These are phyloP conservation scores for Bombylius discolor DNA, from an alignment of 2,888 invertebrate genomes.

Conservation along the genomic window DNA sequence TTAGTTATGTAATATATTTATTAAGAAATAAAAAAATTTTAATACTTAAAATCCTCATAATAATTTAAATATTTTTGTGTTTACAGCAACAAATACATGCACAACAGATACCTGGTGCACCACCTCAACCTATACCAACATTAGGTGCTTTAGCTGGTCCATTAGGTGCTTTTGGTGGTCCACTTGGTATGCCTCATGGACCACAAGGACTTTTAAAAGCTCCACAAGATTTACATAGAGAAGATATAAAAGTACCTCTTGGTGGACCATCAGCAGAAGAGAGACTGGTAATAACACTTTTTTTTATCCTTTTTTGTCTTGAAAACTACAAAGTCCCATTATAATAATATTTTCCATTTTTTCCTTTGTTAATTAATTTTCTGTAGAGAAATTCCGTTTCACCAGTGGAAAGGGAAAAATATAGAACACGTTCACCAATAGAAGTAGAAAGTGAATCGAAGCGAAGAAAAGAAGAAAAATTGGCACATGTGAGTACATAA, in stretches of 20 bases:
- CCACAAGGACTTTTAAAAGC: constrained; percentile 36
- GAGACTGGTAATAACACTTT: constrained; percentile 37
- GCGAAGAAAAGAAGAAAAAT: constrained; percentile 76
- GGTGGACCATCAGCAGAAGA: constrained; percentile 47
- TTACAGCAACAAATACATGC: constrained; percentile 81
- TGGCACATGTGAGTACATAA: constrained; percentile 59
- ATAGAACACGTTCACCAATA: constrained; percentile 64
- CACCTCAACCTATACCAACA: constrained; percentile 39
- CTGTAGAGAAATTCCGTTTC: constrained; percentile 65
- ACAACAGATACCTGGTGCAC: constrained; percentile 58
- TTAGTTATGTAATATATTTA: background rate
- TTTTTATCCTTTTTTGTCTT: no score
- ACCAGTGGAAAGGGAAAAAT: constrained; percentile 69
- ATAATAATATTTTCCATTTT: constrained; percentile 8
- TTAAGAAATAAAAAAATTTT: background rate
- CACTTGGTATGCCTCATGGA: constrained; percentile 35
- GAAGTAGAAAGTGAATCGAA: constrained; percentile 63
- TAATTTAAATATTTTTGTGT: constrained; percentile 8
- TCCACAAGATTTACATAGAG: constrained; percentile 36
- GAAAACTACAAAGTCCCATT: background rate
- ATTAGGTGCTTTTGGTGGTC: constrained; percentile 35
- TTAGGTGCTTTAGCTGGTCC: constrained; percentile 36
- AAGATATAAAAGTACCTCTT: constrained; percentile 36
- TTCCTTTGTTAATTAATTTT: constrained; percentile 8
- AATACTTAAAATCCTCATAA: no score